Conservation (phyloP, 2,797 vertebrate genomes). For the Cuculus canorus region DNA sequence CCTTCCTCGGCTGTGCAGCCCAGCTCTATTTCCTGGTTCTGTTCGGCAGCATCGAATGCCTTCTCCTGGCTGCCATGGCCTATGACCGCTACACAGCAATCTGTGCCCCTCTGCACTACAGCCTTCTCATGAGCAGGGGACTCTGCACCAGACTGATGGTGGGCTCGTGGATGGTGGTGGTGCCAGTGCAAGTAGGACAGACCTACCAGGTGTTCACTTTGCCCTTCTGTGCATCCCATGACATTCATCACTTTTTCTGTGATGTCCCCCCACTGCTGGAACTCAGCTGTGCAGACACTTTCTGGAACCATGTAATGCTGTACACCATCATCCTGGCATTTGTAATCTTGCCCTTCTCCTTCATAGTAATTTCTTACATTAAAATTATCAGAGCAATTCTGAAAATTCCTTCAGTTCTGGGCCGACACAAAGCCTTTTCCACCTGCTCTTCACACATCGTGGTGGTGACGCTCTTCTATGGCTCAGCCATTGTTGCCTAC, state of each 20-base stretch:
- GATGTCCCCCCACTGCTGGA: neutral
- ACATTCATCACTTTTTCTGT: neutral
- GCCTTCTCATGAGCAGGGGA: neutral
- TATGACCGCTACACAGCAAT: neutral
- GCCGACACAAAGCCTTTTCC: neutral
- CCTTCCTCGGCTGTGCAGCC: neutral
- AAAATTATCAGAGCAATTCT: neutral
- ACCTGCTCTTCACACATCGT: neutral
- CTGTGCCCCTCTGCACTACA: neutral
- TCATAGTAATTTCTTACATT: constrained; percentile 1
- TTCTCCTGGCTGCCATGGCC: neutral
- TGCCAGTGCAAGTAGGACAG: neutral
- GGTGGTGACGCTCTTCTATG: too few species aligned
- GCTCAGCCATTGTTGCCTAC: too few species aligned
- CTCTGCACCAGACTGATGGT: neutral
- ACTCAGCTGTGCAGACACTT: neutral
- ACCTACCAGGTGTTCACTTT: constrained; percentile 27
- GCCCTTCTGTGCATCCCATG: constrained; percentile 29
- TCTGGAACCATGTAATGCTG: neutral
- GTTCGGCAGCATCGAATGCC: neutral
- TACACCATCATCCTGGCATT: neutral
- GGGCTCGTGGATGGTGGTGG: neutral
- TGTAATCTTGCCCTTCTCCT: neutral
- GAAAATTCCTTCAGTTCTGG: constrained; percentile 22
- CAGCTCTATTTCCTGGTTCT: neutral